Evolutionary conservation across 2,113 vertebrate species (phyloP).

Genomic region (Xiphias gladius): DNA sequence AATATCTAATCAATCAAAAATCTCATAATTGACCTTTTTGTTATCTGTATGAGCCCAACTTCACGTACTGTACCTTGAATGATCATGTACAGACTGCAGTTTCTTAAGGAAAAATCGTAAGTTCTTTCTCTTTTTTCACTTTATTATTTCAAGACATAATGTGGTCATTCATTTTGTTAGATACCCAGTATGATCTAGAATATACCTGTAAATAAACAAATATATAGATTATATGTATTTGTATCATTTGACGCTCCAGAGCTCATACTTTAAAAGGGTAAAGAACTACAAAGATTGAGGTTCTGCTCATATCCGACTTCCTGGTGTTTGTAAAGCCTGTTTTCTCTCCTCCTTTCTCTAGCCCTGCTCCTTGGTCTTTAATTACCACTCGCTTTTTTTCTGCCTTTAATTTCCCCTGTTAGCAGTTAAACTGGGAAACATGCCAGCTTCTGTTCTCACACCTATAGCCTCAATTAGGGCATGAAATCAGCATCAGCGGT

Average conservation of each 20-base stretch:
- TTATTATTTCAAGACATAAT: slow-evolving; percentile 68
- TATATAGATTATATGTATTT: slow-evolving; percentile 88
- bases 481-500: slow-evolving; percentile 42
- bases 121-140: slow-evolving; percentile 48
- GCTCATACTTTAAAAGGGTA: slow-evolving; percentile 72
- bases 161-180: slow-evolving; percentile 81
- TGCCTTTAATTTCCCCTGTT: slow-evolving; percentile 67
- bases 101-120: slow-evolving; percentile 43
- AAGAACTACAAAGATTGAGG: slow-evolving; percentile 61
- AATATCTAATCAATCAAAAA: slow-evolving; percentile 61
- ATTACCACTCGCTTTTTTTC: slow-evolving; percentile 64
- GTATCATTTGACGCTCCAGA: slow-evolving; percentile 84
- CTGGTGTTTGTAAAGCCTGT: slow-evolving; percentile 67
- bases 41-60: slow-evolving; percentile 57
- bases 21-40: slow-evolving; percentile 45
- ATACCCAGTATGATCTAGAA: slow-evolving; percentile 81
- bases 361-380: slow-evolving; percentile 67
- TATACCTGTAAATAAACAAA: slow-evolving; percentile 88
- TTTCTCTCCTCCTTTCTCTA: slow-evolving; percentile 70
- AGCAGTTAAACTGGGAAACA: slow-evolving; percentile 61
- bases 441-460: slow-evolving; percentile 54
- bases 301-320: slow-evolving; percentile 66
- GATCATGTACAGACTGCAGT: slow-evolving; percentile 68
- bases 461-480: slow-evolving; percentile 53
- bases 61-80: slow-evolving; percentile 68